phyloP scores from a whole-genome alignment of 1,140 invertebrate species.

The Drosophila repleta region DNA sequence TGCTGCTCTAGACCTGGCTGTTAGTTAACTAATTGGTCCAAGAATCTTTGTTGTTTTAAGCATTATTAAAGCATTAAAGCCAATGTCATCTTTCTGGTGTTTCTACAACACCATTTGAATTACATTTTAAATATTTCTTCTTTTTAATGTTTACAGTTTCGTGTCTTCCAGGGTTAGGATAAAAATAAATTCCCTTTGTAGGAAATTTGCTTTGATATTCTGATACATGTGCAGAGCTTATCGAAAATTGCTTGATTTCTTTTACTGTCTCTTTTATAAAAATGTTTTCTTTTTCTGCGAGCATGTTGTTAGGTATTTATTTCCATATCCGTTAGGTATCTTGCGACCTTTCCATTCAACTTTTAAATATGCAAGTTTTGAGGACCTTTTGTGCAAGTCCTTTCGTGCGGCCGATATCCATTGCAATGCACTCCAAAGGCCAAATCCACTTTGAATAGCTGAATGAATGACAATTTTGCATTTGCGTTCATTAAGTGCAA shows the following conservation, averaged over 20 bases:
- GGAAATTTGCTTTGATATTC: no score
- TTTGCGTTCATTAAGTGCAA: slow-evolving; percentile 25
- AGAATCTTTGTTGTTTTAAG: no score
- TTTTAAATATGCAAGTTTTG: slow-evolving; percentile 27
- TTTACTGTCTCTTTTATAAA: background rate
- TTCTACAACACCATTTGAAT: no score
- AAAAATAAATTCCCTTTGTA: background rate
- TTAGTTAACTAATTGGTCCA: no score
- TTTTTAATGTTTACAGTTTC: no score
- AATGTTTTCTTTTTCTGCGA: no score
- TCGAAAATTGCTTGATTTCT: background rate
- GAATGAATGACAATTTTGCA: slow-evolving; percentile 16
- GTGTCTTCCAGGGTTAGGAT: background rate
- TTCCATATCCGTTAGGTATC: background rate
- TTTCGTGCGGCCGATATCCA: slow-evolving; percentile 22
- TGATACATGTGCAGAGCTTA: no score
- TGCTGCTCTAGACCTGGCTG: no score
- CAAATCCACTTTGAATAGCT: slow-evolving; percentile 9
- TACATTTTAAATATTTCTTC: no score
- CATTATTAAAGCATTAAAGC: no score
- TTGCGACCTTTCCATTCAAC: slow-evolving; percentile 5
- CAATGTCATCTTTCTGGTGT: no score
- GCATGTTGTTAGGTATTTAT: background rate
- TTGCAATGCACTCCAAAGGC: slow-evolving; percentile 32
- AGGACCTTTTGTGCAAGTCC: slow-evolving; percentile 25